phyloP scores from a whole-genome alignment of 2,888 invertebrate genomes.

The Hofmannophila pseudospretella region DNA sequence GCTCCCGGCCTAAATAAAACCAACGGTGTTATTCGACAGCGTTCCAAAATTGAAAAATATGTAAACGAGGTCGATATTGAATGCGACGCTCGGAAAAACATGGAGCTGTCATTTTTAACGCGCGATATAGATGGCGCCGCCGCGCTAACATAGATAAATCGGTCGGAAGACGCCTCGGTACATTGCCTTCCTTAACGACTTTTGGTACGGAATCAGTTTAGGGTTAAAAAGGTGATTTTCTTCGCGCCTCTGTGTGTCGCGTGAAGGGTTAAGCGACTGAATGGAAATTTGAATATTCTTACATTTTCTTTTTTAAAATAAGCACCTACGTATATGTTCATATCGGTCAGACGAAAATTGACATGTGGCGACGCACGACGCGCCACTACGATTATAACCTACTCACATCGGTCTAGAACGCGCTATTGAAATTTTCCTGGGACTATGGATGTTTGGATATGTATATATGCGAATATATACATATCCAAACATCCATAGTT shows the following conservation, averaged over 20 bases:
- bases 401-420: too few species aligned
- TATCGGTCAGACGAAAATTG: background rate
- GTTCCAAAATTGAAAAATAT: constrained; percentile 66
- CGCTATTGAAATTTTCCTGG: too few species aligned
- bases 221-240: constrained; percentile 68
- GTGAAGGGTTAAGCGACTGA: constrained; percentile 3
- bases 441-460: too few species aligned
- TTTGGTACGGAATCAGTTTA: constrained; percentile 63
- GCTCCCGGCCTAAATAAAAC: constrained; percentile 5
- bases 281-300: constrained; percentile 3
- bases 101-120: constrained; percentile 68
- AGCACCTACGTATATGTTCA: background rate
- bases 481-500: too few species aligned
- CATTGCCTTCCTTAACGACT: constrained; percentile 73
- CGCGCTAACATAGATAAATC: constrained; percentile 49
- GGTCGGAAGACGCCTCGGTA: constrained; percentile 63
- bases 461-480: too few species aligned
- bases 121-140: constrained; percentile 32
- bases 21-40: constrained; percentile 36
- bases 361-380: too few species aligned
- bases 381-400: too few species aligned
- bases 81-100: constrained; percentile 59
- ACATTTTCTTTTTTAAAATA: constrained; percentile 2
- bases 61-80: constrained; percentile 61
- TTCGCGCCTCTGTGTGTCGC: constrained; percentile 27